Evolutionary conservation across 2,888 invertebrate genomes (phyloP).

Genomic region (Helobdella robusta): DNA sequence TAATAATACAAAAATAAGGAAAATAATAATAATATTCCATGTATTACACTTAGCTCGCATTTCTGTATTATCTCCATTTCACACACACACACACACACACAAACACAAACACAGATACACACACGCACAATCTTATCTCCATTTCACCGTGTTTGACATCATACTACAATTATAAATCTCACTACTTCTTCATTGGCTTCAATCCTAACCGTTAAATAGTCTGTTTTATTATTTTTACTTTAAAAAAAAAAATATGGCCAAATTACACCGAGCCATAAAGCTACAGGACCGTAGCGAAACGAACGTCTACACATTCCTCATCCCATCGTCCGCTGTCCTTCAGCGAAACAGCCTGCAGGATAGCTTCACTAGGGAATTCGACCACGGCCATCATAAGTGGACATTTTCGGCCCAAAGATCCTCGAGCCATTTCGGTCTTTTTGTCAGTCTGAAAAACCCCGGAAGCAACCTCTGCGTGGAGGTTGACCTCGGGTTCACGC

Average conservation of each 20-base stretch:
- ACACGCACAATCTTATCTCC: too few relatives aligned
- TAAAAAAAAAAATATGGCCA: constrained; percentile 13
- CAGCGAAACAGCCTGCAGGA: constrained; percentile 16
- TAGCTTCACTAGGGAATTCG: constrained; percentile 20
- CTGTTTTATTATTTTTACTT: too few relatives aligned
- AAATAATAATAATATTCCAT: too few relatives aligned
- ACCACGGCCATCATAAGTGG: constrained; percentile 22
- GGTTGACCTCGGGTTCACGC: constrained; percentile 18
- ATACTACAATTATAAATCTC: too few relatives aligned
- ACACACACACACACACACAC: too few relatives aligned
- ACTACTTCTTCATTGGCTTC: too few relatives aligned
- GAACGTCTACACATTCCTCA: constrained; percentile 18
- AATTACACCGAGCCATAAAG: constrained; percentile 17
- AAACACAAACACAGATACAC: too few relatives aligned
- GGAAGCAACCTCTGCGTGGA: constrained; percentile 7
- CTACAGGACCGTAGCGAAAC: constrained; percentile 19
- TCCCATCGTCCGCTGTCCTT: constrained; percentile 9
- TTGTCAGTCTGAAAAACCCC: neutral
- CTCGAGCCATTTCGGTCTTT: neutral
- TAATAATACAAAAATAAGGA: too few relatives aligned
- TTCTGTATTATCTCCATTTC: too few relatives aligned
- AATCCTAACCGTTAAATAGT: too few relatives aligned
- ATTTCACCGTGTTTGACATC: too few relatives aligned
- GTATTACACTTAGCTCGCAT: too few relatives aligned
- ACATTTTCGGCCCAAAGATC: neutral